These are phyloP conservation scores for Ptychochromis oligacanthus DNA, from an alignment of 2,113 vertebrate species.

Conservation along the genomic window DNA sequence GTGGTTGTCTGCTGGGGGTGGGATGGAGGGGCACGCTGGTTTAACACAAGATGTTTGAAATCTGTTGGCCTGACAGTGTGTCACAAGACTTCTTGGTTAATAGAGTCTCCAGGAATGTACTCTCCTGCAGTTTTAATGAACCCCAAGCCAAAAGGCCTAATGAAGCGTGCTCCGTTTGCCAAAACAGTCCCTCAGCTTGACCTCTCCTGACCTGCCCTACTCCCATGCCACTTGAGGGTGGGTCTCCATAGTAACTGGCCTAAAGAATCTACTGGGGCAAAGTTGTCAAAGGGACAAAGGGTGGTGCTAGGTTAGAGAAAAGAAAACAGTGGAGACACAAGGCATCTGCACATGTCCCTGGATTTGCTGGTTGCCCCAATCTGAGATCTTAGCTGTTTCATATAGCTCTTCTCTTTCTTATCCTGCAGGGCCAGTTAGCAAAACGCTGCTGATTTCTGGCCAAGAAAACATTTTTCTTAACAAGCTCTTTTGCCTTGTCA, in stretches of 20 bases:
- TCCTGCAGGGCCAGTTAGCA: slow-evolving; percentile 47
- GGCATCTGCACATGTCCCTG: slow-evolving; percentile 42
- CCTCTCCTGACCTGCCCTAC: slow-evolving; percentile 64
- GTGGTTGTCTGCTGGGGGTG: slow-evolving; percentile 9
- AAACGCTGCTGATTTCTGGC: slow-evolving; percentile 58
- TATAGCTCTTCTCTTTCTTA: slow-evolving; percentile 57
- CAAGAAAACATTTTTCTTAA: slow-evolving; percentile 68
- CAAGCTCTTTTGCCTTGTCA: slow-evolving; percentile 60
- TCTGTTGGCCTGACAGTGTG: slow-evolving; percentile 68
- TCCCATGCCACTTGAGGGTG: slow-evolving; percentile 59
- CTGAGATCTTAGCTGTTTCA: slow-evolving; percentile 44
- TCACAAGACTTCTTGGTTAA: slow-evolving; percentile 74
- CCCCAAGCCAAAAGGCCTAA: slow-evolving; percentile 79
- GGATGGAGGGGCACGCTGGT: slow-evolving; percentile 4
- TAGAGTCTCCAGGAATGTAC: slow-evolving; percentile 80
- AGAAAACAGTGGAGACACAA: slow-evolving; percentile 43
- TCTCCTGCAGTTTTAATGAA: slow-evolving; percentile 83
- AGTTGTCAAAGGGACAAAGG: slow-evolving; percentile 59
- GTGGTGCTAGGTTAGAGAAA: slow-evolving; percentile 37
- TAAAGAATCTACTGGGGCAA: slow-evolving; percentile 47
- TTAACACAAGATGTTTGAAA: slow-evolving; percentile 76
- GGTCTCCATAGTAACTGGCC: slow-evolving; percentile 73
- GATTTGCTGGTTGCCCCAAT: slow-evolving; percentile 39
- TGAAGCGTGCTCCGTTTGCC: slow-evolving; percentile 78
- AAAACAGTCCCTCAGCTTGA: slow-evolving; percentile 73